These are phyloP conservation scores for Amblyjoppa fuscipennis DNA, from an alignment of 2,888 invertebrate species.

Conservation along the genomic window DNA sequence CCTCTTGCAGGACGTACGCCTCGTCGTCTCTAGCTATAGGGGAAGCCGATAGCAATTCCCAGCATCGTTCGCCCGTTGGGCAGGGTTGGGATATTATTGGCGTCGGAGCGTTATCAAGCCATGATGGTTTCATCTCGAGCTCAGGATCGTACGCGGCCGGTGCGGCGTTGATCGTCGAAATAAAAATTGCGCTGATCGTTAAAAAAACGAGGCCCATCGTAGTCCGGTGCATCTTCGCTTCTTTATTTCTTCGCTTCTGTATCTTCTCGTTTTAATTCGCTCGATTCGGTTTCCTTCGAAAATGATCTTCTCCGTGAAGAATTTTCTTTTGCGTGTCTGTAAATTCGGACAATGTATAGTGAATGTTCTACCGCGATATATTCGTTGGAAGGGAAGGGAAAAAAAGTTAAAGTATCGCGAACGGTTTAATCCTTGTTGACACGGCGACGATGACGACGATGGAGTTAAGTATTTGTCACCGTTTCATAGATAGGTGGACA, in stretches of 20 bases:
- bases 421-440: constrained; percentile 3
- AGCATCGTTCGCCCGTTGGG: constrained; percentile 74
- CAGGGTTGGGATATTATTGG: constrained; percentile 73
- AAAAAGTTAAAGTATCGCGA: no score
- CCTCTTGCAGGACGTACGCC: constrained; percentile 54
- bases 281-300: constrained; percentile 19
- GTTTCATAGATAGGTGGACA: constrained; percentile 59
- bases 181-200: constrained; percentile 47
- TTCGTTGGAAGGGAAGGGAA: not conserved
- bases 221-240: constrained; percentile 29
- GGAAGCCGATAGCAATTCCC: constrained; percentile 73
- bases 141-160: constrained; percentile 58
- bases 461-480: constrained; percentile 52
- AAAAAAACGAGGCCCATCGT: constrained; percentile 48
- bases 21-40: constrained; percentile 59
- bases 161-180: constrained; percentile 36
- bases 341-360: not conserved
- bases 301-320: constrained; percentile 24
- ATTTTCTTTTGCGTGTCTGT: not conserved
- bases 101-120: constrained; percentile 62
- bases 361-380: not conserved
- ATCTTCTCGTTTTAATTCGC: constrained; percentile 26
- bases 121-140: constrained; percentile 59
- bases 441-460: constrained; percentile 1
- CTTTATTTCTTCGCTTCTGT: constrained; percentile 47